These are phyloP conservation scores for Catalaphyllia jardinei DNA, from an alignment of 64 coral and sea anemone genomes.

Conservation along the genomic window DNA sequence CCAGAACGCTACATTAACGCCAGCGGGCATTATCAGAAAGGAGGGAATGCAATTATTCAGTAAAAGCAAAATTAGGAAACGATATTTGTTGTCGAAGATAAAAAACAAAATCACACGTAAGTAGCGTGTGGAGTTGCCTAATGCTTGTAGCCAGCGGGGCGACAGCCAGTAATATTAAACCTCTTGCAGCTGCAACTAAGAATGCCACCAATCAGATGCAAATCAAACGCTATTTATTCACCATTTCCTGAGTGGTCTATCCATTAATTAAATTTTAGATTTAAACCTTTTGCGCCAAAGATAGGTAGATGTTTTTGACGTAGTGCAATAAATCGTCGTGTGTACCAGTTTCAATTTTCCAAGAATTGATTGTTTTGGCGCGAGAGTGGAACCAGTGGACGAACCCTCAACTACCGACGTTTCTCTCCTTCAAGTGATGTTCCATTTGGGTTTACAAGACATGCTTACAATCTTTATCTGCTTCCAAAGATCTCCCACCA, in stretches of 20 bases:
- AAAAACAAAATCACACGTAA: not conserved
- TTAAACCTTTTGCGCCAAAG: conserved; percentile 9
- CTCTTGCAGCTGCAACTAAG: not conserved
- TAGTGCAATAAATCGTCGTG: not conserved
- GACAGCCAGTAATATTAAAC: not conserved
- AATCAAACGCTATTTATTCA: conserved; percentile 18
- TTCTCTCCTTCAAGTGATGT: too few relatives aligned
- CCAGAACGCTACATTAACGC: not conserved
- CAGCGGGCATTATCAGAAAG: not conserved
- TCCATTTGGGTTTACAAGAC: too few relatives aligned
- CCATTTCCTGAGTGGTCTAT: conserved; percentile 44
- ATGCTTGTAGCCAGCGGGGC: not conserved
- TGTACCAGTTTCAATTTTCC: not conserved
- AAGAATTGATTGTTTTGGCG: not conserved
- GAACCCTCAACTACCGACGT: not conserved
- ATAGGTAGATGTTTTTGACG: not conserved
- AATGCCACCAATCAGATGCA: not conserved
- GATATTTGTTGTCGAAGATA: not conserved
- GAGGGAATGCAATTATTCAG: not conserved
- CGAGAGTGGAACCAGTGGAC: not conserved
- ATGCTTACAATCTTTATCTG: too few relatives aligned
- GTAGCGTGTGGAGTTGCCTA: not conserved
- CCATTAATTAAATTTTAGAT: conserved; percentile 31
- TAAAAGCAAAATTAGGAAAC: not conserved
- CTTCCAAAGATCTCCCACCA: not conserved